Percentiles rank a stretch among this genome's conserved stretches.
Conservation (phyloP, 2,888 invertebrate species). For the Ennomos erosarius region DNA sequence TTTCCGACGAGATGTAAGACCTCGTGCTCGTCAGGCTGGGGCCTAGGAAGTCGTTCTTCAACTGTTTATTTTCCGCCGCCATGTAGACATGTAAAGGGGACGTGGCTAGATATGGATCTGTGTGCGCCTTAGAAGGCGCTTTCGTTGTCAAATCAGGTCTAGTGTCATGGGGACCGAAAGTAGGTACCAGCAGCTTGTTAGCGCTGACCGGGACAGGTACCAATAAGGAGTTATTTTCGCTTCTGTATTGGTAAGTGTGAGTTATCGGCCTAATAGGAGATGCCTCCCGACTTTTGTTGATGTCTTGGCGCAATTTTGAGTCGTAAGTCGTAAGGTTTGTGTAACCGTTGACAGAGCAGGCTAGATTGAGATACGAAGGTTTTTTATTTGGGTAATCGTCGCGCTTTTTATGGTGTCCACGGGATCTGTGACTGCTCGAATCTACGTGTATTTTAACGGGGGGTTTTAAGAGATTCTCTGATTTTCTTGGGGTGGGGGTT, state of each 20-base stretch:
- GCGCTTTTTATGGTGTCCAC: constrained; percentile 71
- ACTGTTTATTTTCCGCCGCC: constrained; percentile 79
- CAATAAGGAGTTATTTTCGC: constrained; percentile 72
- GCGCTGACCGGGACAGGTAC: constrained; percentile 81
- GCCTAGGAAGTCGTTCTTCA: constrained; percentile 81
- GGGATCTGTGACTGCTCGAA: constrained; percentile 68
- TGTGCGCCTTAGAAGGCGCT: constrained; percentile 83
- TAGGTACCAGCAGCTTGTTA: constrained; percentile 84
- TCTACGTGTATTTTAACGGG: constrained; percentile 74
- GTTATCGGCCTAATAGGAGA: constrained; percentile 88
- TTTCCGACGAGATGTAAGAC: constrained; percentile 72
- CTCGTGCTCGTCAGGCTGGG: constrained; percentile 77
- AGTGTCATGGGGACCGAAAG: constrained; percentile 80
- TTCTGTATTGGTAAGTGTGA: constrained; percentile 76
- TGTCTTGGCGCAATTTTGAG: constrained; percentile 90
- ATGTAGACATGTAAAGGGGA: constrained; percentile 76
- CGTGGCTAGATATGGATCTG: constrained; percentile 73
- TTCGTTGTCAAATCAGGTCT: constrained; percentile 75
- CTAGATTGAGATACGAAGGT: constrained; percentile 95
- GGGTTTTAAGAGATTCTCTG: constrained; percentile 73
- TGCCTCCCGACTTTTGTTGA: constrained; percentile 89
- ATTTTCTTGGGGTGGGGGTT: constrained; percentile 63
- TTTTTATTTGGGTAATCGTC: constrained; percentile 86
- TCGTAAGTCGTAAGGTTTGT: constrained; percentile 94
- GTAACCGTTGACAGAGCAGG: constrained; percentile 96